Conservation (phyloP, 2,113 vertebrate genomes). For the Otocyon megalotis region DNA sequence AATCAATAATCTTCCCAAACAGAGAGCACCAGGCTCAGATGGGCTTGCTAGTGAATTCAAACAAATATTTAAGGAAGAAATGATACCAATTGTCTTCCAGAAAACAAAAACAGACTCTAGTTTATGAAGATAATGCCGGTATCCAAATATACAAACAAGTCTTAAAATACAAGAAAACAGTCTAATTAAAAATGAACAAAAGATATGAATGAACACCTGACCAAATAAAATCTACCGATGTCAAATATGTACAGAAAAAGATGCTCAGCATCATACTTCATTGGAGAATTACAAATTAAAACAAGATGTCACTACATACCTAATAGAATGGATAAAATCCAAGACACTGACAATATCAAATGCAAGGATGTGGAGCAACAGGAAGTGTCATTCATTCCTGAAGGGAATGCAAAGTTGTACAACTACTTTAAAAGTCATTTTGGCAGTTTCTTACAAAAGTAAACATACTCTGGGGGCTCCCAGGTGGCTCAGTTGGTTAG, state of each 20-base stretch:
- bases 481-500: too few species aligned
- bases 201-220: not conserved
- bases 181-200: not conserved
- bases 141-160: not conserved
- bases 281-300: not conserved
- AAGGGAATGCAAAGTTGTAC: not conserved
- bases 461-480: not conserved
- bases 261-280: not conserved
- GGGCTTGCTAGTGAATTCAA: not conserved
- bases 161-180: not conserved
- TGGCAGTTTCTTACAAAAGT: not conserved
- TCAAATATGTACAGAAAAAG: not conserved
- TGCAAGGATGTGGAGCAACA: not conserved
- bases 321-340: not conserved
- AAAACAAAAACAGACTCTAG: not conserved
- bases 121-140: not conserved
- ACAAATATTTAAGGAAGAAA: not conserved
- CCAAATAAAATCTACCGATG: not conserved
- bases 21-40: not conserved
- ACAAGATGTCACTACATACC: not conserved
- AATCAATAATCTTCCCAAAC: not conserved
- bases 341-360: not conserved
- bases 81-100: not conserved
- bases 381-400: not conserved
- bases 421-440: not conserved